Evolutionary conservation across 2,888 invertebrate species (phyloP).

Genomic region (Linnaemya tessellans): DNA sequence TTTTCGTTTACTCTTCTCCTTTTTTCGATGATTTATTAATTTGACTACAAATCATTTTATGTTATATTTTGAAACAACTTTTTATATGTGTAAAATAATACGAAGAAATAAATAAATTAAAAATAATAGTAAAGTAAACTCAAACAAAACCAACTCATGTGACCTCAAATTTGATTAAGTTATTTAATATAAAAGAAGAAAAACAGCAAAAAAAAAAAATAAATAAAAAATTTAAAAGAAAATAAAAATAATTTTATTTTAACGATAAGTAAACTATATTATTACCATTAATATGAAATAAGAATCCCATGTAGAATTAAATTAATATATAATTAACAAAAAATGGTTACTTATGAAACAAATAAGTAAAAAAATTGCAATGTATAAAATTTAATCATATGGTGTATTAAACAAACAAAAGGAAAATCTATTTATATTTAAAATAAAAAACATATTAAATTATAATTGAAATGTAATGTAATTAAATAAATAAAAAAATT

Average conservation of each 20-base stretch:
- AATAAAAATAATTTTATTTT: constrained; percentile 77
- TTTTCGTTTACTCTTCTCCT: not conserved
- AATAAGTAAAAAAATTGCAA: constrained; percentile 63
- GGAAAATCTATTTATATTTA: constrained; percentile 64
- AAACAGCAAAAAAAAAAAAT: constrained; percentile 74
- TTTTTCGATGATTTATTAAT: constrained; percentile 6
- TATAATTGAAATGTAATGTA: constrained; percentile 74
- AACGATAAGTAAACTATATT: constrained; percentile 73
- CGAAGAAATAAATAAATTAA: constrained; percentile 41
- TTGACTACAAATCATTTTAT: not conserved
- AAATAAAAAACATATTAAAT: constrained; percentile 71
- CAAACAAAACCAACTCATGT: constrained; percentile 84
- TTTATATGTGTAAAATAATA: constrained; percentile 46
- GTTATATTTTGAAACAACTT: constrained; percentile 39
- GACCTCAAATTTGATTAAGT: constrained; percentile 84
- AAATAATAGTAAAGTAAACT: constrained; percentile 72
- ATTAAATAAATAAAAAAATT: constrained; percentile 58
- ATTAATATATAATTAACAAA: constrained; percentile 49
- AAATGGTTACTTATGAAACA: constrained; percentile 61
- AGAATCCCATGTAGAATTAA: constrained; percentile 67
- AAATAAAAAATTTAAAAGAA: constrained; percentile 65
- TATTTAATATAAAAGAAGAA: constrained; percentile 78
- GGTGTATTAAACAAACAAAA: constrained; percentile 73
- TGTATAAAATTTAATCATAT: constrained; percentile 73
- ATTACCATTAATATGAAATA: constrained; percentile 62